Evolutionary conservation across 35 echinoderm and acorn worm species (phyloP), one percentile per base, ranked within the genome.

Genomic region (Lytechinus variegatus): DNA sequence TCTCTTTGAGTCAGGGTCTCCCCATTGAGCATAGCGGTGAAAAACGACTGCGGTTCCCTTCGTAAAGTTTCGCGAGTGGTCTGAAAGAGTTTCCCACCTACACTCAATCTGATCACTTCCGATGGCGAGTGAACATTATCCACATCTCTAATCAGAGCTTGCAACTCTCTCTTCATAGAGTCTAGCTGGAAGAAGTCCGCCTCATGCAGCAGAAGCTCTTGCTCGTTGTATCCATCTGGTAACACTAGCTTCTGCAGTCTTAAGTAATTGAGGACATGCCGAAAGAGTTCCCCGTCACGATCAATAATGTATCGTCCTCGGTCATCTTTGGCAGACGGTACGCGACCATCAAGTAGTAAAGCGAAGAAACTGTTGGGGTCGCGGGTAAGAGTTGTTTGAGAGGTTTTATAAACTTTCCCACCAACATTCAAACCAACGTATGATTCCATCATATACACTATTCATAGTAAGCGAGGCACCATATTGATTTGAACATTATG

Each of bases 261-360:
- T 51, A 95, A 89, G 91, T 89, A 95, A 94, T 97, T 95, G 4
- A 97, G 57, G 24, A 97, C 89, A 94, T 97, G 94, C 3, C 96
- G 96, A 54, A 97, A 97, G 29, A 97, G 87, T 21, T 95, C 55
- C 27, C 94, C 96, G 55, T 97, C 96, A 4, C 96, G 94, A 51
- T 97, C 94, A 52, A 97, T 97, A 27, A 92, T 16, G 33, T 92
- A 95, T 16, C 52, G 52, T 10, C 96, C 96, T 29, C 72, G n/a
- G 53, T 72, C 56, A 55, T 96, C 96, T 54, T 21, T 52, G 9
- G 88, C 88, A 90, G 88, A 90, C 88, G 88, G 88, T 90, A 52
- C 27, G 29, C 88, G 28, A 90, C 9, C 88, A 44, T 33, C 52
- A 21, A 90, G 52, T 6, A 90, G 16, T 16, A 90, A 44, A 54